Percentiles rank a stretch among this genome's conserved stretches.
phyloP scores from a whole-genome alignment of 2,888 invertebrate species.

The Philhelius pedissequus region DNA sequence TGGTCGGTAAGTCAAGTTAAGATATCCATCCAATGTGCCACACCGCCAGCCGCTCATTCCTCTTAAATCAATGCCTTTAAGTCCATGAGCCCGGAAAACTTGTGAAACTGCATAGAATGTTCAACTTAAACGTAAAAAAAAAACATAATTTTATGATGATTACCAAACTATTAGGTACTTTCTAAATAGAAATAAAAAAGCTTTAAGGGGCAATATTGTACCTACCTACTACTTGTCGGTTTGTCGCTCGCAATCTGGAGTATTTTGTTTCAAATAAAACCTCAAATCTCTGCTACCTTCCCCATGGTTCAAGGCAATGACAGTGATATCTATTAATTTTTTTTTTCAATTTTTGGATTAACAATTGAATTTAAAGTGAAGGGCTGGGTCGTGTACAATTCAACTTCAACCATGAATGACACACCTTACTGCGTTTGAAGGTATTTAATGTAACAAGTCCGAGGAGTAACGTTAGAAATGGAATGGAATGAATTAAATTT shows the following conservation, averaged over 20 bases:
- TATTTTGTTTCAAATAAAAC: not conserved
- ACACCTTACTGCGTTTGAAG: not conserved
- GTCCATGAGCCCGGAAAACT: conserved; percentile 18
- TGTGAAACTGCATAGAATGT: conserved; percentile 2
- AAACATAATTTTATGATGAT: conserved; percentile 5
- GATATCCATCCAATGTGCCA: not conserved
- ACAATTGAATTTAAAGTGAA: conserved; percentile 15
- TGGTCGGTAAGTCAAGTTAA: conserved; percentile 19
- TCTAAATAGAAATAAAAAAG: conserved; percentile 7
- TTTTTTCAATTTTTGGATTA: not conserved
- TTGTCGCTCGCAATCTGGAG: not conserved
- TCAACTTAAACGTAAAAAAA: not conserved
- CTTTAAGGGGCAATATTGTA: not conserved
- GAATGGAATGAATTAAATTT: not conserved
- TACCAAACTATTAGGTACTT: conserved; percentile 4
- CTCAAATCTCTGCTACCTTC: not conserved
- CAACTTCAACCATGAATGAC: conserved; percentile 6
- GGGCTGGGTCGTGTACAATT: conserved; percentile 5
- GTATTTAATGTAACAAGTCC: not conserved
- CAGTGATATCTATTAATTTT: not conserved
- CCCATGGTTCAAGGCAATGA: conserved; percentile 2
- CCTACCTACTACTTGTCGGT: not conserved
- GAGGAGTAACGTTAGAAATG: not conserved
- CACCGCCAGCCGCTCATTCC: not conserved
- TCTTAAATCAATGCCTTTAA: conserved; percentile 6